Evolutionary conservation across 1,140 invertebrate genomes (phyloP).

Genomic region (Conus betulinus): DNA sequence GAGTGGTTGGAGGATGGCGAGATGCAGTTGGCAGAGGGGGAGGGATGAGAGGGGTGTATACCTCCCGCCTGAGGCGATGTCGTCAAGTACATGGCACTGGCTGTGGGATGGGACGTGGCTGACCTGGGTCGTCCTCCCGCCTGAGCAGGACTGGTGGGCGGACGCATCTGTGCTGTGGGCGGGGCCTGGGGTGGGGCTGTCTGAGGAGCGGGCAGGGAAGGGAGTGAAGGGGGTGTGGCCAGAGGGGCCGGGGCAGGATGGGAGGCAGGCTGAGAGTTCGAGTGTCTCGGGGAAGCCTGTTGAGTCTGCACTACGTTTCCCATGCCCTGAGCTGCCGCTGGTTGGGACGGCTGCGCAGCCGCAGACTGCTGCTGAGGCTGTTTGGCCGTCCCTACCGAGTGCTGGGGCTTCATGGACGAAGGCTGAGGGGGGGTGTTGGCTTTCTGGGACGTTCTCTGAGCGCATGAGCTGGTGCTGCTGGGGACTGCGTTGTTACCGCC

Average conservation of each 20-base stretch:
- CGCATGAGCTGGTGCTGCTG: conserved; percentile 33
- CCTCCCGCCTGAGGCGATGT: conserved; percentile 16
- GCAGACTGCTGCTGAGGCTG: not conserved
- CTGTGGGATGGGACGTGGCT: conserved; percentile 37
- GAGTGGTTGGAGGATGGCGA: conserved; percentile 34
- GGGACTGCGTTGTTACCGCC: conserved; percentile 9
- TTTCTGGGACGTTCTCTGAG: conserved; percentile 21
- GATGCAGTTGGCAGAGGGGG: conserved; percentile 35
- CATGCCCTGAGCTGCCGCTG: conserved; percentile 25
- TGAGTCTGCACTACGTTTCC: not conserved
- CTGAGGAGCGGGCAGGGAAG: conserved; percentile 33
- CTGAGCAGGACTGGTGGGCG: conserved; percentile 39
- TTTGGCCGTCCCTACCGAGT: not conserved
- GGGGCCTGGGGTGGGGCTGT: conserved; percentile 30
- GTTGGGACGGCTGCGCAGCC: conserved; percentile 24
- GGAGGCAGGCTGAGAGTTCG: conserved; percentile 2
- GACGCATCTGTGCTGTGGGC: conserved; percentile 26
- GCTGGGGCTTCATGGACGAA: conserved; percentile 5
- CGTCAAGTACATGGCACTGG: conserved; percentile 29
- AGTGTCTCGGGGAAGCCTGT: conserved; percentile 33
- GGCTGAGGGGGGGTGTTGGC: too few relatives aligned
- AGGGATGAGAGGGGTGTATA: conserved; percentile 24
- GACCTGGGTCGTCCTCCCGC: conserved; percentile 30
- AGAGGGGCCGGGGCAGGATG: not conserved
- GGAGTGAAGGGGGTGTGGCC: conserved; percentile 31